Evolutionary conservation across 2,113 vertebrate genomes (phyloP).

Genomic region (Addax nasomaculatus): DNA sequence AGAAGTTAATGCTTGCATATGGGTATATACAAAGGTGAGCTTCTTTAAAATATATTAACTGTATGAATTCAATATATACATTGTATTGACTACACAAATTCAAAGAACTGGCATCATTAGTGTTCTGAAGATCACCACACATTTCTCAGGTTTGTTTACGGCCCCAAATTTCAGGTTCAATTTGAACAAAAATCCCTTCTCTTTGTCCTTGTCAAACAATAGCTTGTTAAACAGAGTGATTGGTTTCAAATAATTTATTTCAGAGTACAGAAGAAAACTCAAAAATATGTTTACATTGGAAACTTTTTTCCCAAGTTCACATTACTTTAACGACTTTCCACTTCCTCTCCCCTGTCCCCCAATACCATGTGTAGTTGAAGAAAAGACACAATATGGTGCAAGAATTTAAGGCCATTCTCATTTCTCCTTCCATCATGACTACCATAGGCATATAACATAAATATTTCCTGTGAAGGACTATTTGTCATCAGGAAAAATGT

Average conservation of each 20-base stretch:
- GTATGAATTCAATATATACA: not conserved
- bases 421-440: not conserved
- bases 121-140: not conserved
- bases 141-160: not conserved
- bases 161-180: not conserved
- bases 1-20: not conserved
- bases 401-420: not conserved
- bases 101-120: not conserved
- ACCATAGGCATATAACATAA: not conserved
- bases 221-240: not conserved
- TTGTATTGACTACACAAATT: not conserved
- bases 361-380: not conserved
- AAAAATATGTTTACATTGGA: constrained; percentile 8
- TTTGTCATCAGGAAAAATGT: not conserved
- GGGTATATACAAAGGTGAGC: not conserved
- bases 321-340: not conserved
- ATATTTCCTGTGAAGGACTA: not conserved
- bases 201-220: not conserved
- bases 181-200: constrained; percentile 42
- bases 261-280: not conserved
- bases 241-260: constrained; percentile 36
- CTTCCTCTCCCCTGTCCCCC: not conserved
- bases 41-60: not conserved
- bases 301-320: not conserved
- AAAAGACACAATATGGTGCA: not conserved